Evolutionary conservation across 2,797 vertebrate species (phyloP), one percentile per base, ranked within the genome.

Genomic region (Acanthurus lineatus): DNA sequence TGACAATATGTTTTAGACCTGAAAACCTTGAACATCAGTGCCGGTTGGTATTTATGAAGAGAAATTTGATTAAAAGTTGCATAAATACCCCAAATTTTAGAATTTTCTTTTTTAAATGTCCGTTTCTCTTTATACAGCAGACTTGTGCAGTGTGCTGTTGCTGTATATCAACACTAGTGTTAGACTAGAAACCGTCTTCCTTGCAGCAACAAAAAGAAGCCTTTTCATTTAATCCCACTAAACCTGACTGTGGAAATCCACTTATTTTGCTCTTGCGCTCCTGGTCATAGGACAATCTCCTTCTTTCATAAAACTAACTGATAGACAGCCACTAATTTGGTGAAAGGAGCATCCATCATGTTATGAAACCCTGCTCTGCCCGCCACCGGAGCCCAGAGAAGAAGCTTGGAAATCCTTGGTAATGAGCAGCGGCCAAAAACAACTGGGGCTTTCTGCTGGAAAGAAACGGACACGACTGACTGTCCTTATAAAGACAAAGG

Each of bases 401-500:
- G 68, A 51, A 51, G 75, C 63, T 76, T 2, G 53, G 63, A 86
- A 89, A 85, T 83, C 74, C 60, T 84, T 48, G 7, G 69, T 68
- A 54, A 83, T 15, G 54, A 78, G 59, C 22, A 0, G 0, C 49
- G 12, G 73, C 85, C 74, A 88, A 88, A 84, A 89, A 83, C 87
- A 90, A 85, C 76, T 19, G 15, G 0, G 25, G 51, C 49, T 72
- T 77, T 40, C 65, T 61, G 73, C 71, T 56, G 74, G 60, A 47
- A 28, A 80, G 83, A 74, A 45, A 60, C 45, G 54, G 11, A 81
- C 65, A 40, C 17, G 16, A 71, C 54, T 74, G 6, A 1, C 6
- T 84, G 79, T 47, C 82, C 84, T 90, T 83, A 86, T 88, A 83
- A 84, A 87, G 87, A 77, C 82, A 84, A 79, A 76, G 59, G 73